Evolutionary conservation across 2,888 invertebrate genomes (phyloP).

Genomic region (Dasypolia templi): DNA sequence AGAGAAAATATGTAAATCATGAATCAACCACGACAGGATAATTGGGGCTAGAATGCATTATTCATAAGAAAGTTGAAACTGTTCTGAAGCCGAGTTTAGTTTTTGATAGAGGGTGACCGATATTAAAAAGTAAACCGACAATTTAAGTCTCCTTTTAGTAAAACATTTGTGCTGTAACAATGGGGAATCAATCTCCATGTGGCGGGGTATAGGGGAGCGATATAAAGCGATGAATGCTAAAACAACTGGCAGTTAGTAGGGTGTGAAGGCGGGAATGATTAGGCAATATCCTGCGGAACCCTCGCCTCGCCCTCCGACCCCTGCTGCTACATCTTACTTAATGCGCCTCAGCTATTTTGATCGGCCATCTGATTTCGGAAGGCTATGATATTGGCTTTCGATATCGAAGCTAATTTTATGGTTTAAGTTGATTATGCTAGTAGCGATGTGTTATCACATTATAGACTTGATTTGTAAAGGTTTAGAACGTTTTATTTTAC

Average conservation of each 20-base stretch:
- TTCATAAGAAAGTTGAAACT: conserved; percentile 51
- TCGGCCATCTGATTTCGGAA: conserved; percentile 85
- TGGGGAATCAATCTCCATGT: conserved; percentile 82
- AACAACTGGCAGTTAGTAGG: conserved; percentile 89
- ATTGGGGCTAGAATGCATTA: conserved; percentile 57
- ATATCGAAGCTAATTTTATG: conserved; percentile 70
- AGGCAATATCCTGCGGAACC: conserved; percentile 88
- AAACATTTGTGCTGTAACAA: conserved; percentile 79
- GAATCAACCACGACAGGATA: conserved; percentile 53
- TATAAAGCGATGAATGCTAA: conserved; percentile 88
- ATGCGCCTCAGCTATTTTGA: conserved; percentile 82
- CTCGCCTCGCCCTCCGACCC: conserved; percentile 82
- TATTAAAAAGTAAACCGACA: conserved; percentile 68
- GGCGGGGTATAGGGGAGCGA: conserved; percentile 72
- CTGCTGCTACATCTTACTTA: conserved; percentile 87
- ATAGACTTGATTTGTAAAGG: not conserved
- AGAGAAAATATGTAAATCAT: conserved; percentile 60
- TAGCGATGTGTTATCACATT: conserved; percentile 33
- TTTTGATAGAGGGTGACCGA: conserved; percentile 47
- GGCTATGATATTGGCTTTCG: conserved; percentile 78
- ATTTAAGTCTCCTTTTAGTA: conserved; percentile 75
- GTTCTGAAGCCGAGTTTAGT: conserved; percentile 9
- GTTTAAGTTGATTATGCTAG: conserved; percentile 57
- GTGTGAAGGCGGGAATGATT: conserved; percentile 89
- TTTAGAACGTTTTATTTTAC: not conserved